Percentiles rank a stretch among this genome's conserved stretches.
These are phyloP conservation scores for Temnothorax ravouxi DNA, from an alignment of 2,888 invertebrate genomes.

Conservation along the genomic window DNA sequence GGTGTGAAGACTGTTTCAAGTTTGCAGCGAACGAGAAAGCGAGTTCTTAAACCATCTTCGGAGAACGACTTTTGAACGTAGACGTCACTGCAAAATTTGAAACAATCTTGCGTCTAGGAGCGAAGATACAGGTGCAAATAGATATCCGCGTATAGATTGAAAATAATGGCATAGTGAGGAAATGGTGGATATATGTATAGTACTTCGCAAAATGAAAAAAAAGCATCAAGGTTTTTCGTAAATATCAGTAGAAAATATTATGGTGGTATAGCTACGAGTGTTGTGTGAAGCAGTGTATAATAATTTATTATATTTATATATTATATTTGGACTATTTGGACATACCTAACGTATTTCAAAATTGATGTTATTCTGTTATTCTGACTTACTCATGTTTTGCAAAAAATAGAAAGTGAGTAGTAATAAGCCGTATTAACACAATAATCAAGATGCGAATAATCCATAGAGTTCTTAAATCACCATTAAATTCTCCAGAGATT, in stretches of 20 bases:
- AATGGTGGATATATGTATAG: neutral
- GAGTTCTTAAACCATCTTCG: conserved; percentile 16
- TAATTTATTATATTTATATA: neutral
- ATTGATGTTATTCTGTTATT: conserved; percentile 48
- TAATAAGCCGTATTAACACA: conserved; percentile 50
- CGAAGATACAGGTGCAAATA: neutral
- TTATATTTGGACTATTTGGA: neutral
- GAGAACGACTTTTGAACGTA: neutral
- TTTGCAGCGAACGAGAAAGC: conserved; percentile 34
- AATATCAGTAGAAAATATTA: conserved; percentile 28
- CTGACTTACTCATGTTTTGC: conserved; percentile 12
- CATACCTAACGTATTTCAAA: conserved; percentile 9
- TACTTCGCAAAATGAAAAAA: conserved; percentile 11
- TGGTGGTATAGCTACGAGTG: neutral
- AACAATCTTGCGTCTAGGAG: conserved; percentile 11
- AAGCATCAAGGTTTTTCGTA: conserved; percentile 10
- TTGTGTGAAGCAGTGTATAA: conserved; percentile 27
- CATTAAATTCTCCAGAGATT: conserved; percentile 23
- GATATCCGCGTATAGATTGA: conserved; percentile 15
- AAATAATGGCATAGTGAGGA: neutral
- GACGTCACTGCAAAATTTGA: conserved; percentile 22
- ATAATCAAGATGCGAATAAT: conserved; percentile 46
- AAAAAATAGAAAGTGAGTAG: conserved; percentile 30
- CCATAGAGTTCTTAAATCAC: conserved; percentile 11
- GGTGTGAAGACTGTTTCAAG: conserved; percentile 37